Evolutionary conservation across 2,888 invertebrate species (phyloP), one percentile per base, ranked within the genome.

Genomic region (Diploptera punctata): DNA sequence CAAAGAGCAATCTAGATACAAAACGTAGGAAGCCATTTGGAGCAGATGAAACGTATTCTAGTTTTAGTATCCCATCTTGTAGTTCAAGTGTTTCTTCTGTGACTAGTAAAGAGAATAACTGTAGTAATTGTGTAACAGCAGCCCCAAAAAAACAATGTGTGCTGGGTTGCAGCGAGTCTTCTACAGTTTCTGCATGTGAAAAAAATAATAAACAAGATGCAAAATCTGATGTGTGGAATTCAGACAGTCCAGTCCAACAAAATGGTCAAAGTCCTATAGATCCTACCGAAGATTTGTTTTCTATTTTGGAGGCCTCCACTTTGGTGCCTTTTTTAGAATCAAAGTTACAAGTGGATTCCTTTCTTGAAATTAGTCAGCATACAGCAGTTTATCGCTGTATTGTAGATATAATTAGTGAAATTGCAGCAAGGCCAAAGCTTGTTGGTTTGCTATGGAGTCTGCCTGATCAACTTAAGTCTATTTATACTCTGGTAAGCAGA

Each of bases 281-380:
- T 54, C 61, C 73, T 9, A 44, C 47, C 19, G 72, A 74, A 38
- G 70, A 73, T 21, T 61, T 76, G 9, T 75, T 57, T 62, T 60
- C 69, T 47, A 62, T 74, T 16, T 19, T 76, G 19, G 73, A 76
- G 47, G 73, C 70, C 29, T 76, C 76, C 7, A 47, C 75, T 7
- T 62, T 76, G 1, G 68, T 76, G 54, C 76, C 76, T 49, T 76
- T 76, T 21, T 43, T 76, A 19, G 75, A 74, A 67, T 57, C 61
- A 43, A 75, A 76, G 49, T 60, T 76, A 29, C 71, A 72, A 43
- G 79, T 79, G 13, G 80, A 81, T 74, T 80, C 81, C 0, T 80
- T 81, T 70, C 76, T 81, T n/a, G 81, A 81, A 75, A 81, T 81
- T 29, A 78, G 80, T 73, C 77, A 79, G 69, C 81, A 81, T 73